Percentiles rank a stretch among this genome's conserved stretches.
Conservation (phyloP, 1,140 invertebrate genomes). For the Caenorhabditis briggsae region DNA sequence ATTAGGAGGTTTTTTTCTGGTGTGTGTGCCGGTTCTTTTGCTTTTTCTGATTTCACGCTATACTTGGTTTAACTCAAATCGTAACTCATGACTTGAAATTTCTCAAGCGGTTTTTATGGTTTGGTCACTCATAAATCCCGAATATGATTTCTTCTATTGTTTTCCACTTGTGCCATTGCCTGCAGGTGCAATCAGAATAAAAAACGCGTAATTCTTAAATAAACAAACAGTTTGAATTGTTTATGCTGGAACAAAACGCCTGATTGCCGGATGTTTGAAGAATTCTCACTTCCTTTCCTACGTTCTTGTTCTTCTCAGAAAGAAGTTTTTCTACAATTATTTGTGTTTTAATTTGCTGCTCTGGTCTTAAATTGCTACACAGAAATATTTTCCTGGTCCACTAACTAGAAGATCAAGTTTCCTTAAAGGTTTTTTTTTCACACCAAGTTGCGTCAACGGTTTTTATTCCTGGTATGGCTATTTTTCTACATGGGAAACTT, state of each 20-base stretch:
- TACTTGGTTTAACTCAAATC: too few species aligned
- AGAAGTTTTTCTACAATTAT: too few species aligned
- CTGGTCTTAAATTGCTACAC: too few species aligned
- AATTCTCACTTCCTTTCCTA: background rate
- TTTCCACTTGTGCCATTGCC: conserved; percentile 1
- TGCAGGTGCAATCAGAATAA: conserved; percentile 10
- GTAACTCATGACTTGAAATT: background rate
- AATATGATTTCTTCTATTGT: background rate
- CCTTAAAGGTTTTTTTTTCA: too few species aligned
- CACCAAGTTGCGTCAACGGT: too few species aligned
- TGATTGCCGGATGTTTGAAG: conserved; percentile 20
- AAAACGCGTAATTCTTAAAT: conserved; percentile 1
- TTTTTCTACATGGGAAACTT: too few species aligned
- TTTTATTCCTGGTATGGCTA: too few species aligned
- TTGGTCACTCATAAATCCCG: background rate
- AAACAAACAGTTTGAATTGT: conserved; percentile 42
- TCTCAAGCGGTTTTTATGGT: background rate
- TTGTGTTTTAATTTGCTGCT: too few species aligned
- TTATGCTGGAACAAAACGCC: conserved; percentile 11
- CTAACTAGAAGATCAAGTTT: too few species aligned
- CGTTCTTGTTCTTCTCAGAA: background rate
- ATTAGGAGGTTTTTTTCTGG: conserved; percentile 18
- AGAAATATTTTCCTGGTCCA: too few species aligned
- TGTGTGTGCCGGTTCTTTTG: background rate
- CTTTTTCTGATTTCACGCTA: background rate